phyloP scores from a whole-genome alignment of 2,797 vertebrate genomes.

The Glossophaga mutica region DNA sequence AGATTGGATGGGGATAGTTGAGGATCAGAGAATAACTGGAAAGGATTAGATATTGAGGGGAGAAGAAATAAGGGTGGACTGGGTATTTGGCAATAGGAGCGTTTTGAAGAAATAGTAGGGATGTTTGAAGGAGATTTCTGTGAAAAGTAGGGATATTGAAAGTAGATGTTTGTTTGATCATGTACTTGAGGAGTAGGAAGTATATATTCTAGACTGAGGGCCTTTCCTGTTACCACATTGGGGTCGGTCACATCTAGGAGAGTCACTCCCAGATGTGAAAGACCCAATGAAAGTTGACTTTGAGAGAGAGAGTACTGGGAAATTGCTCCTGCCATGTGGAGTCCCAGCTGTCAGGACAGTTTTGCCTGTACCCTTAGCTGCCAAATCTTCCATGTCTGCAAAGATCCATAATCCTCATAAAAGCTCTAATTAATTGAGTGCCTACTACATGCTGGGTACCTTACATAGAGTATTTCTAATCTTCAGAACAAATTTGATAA shows the following conservation, averaged over 20 bases:
- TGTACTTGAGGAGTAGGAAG: background rate
- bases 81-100: background rate
- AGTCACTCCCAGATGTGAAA: no score
- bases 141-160: background rate
- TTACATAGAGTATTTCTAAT: background rate
- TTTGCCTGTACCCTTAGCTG: background rate
- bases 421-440: background rate
- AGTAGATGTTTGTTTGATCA: background rate
- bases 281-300: background rate
- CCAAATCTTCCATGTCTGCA: background rate
- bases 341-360: background rate
- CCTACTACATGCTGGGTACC: background rate
- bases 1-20: background rate
- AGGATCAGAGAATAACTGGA: background rate
- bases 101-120: background rate
- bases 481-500: background rate
- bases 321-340: background rate
- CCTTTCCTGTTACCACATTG: background rate
- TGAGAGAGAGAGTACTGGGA: background rate
- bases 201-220: background rate
- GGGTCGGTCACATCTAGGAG: background rate
- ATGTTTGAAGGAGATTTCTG: background rate
- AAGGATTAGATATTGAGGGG: background rate
- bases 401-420: background rate
- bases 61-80: background rate